These are phyloP conservation scores for Gambusia affinis DNA, from an alignment of 2,113 vertebrate species.

Conservation along the genomic window DNA sequence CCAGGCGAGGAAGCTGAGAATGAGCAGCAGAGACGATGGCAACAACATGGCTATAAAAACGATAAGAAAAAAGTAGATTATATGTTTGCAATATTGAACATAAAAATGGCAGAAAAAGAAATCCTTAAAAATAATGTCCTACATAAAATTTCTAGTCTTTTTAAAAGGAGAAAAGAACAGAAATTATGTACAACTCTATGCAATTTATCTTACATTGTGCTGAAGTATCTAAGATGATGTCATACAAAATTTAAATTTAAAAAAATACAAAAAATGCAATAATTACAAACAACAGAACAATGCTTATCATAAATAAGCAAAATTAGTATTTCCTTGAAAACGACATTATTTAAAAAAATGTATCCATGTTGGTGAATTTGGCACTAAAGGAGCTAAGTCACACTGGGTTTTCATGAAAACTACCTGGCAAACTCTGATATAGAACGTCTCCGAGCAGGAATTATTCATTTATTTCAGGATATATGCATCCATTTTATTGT, in stretches of 20 bases:
- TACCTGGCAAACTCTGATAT: background rate
- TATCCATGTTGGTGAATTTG: no score
- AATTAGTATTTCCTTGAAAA: no score
- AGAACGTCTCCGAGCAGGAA: background rate
- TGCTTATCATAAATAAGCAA: no score
- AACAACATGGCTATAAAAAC: slow-evolving; percentile 87
- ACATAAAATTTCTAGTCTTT: background rate
- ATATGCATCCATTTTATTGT: no score
- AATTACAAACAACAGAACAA: no score
- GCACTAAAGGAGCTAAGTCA: no score
- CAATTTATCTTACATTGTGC: background rate
- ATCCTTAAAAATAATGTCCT: background rate
- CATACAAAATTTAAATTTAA: background rate
- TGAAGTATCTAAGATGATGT: background rate
- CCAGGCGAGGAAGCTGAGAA: slow-evolving; percentile 62
- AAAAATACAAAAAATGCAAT: background rate
- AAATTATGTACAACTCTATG: no score
- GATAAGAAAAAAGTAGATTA: slow-evolving; percentile 44
- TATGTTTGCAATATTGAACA: slow-evolving; percentile 17
- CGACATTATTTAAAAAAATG: no score
- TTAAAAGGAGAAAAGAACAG: no score
- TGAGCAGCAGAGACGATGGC: slow-evolving; percentile 74
- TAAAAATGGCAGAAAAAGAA: background rate
- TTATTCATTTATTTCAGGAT: no score
- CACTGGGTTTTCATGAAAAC: background rate